phyloP scores from a whole-genome alignment of 2,888 invertebrate species.

The Gryllus longicercus region DNA sequence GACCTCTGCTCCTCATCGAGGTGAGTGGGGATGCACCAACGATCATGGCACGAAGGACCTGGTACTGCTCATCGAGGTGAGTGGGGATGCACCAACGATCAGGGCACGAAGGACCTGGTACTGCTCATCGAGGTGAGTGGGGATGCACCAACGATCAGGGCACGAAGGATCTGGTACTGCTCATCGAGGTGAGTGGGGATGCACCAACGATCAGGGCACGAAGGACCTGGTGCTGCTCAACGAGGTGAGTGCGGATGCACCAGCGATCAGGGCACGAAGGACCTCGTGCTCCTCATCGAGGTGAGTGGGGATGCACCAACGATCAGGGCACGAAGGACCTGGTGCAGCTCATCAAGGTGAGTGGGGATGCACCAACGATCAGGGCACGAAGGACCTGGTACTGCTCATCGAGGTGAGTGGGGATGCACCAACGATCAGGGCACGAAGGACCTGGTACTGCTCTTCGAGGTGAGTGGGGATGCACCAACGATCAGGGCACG shows the following conservation, averaged over 20 bases:
- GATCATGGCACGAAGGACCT: conserved; percentile 46
- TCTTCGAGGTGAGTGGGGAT: neutral
- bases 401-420: neutral
- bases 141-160: no score
- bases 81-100: neutral
- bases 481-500: no score
- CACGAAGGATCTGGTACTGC: neutral
- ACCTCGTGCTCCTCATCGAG: conserved; percentile 43
- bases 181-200: neutral
- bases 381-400: conserved; percentile 46
- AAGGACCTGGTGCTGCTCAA: conserved; percentile 47
- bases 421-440: no score
- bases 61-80: neutral
- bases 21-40: neutral
- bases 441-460: conserved; percentile 47
- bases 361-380: neutral
- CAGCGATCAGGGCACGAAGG: conserved; percentile 41
- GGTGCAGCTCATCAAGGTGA: neutral
- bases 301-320: neutral
- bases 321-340: conserved; percentile 46
- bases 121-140: neutral
- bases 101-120: conserved; percentile 46
- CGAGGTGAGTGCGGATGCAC: neutral
- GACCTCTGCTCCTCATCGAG: neutral
- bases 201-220: no score